These are phyloP conservation scores for Gopherus evgoodei DNA, from an alignment of 2,113 vertebrate genomes.

Conservation along the genomic window DNA sequence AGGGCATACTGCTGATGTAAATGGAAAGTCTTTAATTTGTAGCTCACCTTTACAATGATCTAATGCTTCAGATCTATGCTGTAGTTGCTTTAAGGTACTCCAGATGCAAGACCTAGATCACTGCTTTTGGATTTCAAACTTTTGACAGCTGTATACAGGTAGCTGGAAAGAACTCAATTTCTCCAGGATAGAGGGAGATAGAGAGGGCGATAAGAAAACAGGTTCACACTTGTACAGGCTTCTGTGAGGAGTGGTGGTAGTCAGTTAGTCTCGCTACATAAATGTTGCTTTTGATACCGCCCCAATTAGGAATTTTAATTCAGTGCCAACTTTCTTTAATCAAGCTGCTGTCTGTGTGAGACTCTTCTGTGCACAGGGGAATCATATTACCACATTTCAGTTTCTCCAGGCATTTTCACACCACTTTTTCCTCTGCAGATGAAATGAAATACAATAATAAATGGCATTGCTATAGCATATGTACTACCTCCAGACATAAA, in stretches of 20 bases:
- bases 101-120: neutral
- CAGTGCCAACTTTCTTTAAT: conserved; percentile 2
- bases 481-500: conserved; percentile 28
- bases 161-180: neutral
- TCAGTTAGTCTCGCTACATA: neutral
- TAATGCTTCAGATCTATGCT: neutral
- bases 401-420: conserved; percentile 44
- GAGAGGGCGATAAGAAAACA: neutral
- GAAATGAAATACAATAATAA: conserved; percentile 47
- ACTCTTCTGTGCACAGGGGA: neutral
- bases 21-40: neutral
- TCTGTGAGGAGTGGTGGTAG: neutral
- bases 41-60: neutral
- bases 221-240: neutral
- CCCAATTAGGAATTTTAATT: conserved; percentile 53
- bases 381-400: conserved; percentile 33
- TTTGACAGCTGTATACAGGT: neutral
- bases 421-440: conserved; percentile 24
- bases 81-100: neutral
- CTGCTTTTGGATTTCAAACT: neutral
- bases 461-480: conserved; percentile 26
- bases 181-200: neutral
- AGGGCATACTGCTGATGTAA: neutral
- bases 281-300: conserved; percentile 19
- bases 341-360: conserved; percentile 2